Base-by-base conservation (phyloP, 2,797 vertebrate genomes). In the Dicrostonyx torquatus region DNA sequence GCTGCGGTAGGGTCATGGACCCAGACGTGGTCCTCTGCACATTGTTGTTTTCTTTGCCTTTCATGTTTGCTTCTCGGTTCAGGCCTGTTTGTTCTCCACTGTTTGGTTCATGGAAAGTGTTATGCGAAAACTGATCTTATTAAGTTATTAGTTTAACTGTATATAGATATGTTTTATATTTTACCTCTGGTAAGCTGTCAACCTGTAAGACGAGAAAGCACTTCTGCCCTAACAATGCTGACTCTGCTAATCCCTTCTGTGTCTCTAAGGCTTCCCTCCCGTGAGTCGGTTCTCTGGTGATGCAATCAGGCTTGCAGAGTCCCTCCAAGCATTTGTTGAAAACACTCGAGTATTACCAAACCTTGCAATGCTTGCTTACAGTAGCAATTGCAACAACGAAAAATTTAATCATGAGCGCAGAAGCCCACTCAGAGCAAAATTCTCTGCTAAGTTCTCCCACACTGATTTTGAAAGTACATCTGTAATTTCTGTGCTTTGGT, bases 291-390 rank as follows among this genome's bases (percentile, higher is more conserved):
- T 53, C 43, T 79, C 45, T 14, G 68, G 40, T 4, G 26, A 66
- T 13, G 6, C 9, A 45, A 75, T 85, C 43, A 43, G 6, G 22
- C 75, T 66, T 75, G 48, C 15, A 31, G 11, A 43, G 48, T 76
- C 86, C 88, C 88, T 93, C 64, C 48, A 92, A 87, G 79, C 62
- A 62, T 24, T 82, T 62, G 53, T 68, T 73, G 83, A 86, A 89
- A 93, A 77, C 10, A 45, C 43, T 43, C 55, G 45, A 76, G 24
- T 80, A 60, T 14, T 7, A 3, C 1, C 17, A 80, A 3, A 24
- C 24, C 78, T 94, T 76, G 48, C 20, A 60, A 11, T 34, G 37
- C 24, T 66, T 53, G 43, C 83, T 93, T 80, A 80, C 15, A 34
- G 76, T 10, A 45, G 37, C 70, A 50, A 75, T 72, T 45, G 87